These are phyloP conservation scores for Leptinotarsa undecemlineata DNA, from an alignment of 1,140 invertebrate genomes.

Conservation along the genomic window DNA sequence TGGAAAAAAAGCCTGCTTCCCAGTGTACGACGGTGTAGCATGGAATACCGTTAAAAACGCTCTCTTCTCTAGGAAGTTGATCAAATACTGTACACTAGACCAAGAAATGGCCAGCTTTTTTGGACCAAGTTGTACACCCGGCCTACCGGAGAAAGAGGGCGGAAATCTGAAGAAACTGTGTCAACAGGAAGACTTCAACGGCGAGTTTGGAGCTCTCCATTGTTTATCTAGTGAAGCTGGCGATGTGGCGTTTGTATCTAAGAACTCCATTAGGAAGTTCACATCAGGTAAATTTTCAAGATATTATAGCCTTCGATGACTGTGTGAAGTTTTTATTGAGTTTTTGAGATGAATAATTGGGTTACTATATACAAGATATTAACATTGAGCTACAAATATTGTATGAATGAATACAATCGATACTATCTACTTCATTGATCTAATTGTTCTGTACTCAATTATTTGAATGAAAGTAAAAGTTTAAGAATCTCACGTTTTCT, in stretches of 20 bases:
- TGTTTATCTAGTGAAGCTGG: conserved; percentile 78
- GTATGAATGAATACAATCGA: no score
- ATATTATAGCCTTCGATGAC: neutral
- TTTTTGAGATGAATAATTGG: no score
- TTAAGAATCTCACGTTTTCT: no score
- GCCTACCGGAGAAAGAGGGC: conserved; percentile 39
- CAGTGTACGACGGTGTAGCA: conserved; percentile 67
- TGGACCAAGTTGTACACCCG: conserved; percentile 63
- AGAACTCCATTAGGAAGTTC: conserved; percentile 69
- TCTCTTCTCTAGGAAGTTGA: conserved; percentile 55
- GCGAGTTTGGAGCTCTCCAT: conserved; percentile 70
- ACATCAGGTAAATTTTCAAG: conserved; percentile 57
- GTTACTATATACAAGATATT: no score
- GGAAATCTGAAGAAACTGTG: conserved; percentile 36
- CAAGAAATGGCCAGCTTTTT: conserved; percentile 64
- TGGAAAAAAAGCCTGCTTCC: conserved; percentile 72
- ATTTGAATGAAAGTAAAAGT: no score
- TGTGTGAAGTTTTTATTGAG: neutral
- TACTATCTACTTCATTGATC: no score
- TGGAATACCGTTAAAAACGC: conserved; percentile 66
- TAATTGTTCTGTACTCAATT: no score
- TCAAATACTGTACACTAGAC: conserved; percentile 54
- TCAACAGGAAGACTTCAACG: conserved; percentile 50
- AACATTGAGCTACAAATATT: no score
- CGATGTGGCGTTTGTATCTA: conserved; percentile 85